phyloP scores from a whole-genome alignment of 2,113 vertebrate species.

The Dipodomys ordii region DNA sequence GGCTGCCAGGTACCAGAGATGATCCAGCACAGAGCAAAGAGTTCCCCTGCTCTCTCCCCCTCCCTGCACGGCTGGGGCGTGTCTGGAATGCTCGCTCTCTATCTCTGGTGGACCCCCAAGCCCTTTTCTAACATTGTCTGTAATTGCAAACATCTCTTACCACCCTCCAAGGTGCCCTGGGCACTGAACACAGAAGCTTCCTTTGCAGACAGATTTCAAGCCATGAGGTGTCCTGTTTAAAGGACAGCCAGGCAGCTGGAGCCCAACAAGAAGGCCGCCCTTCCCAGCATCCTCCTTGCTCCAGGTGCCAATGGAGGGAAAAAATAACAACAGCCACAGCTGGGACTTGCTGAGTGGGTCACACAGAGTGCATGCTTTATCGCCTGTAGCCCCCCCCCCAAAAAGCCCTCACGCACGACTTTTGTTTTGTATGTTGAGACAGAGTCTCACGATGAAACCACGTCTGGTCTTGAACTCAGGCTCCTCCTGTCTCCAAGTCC shows the following conservation, averaged over 20 bases:
- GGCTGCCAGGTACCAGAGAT: not conserved
- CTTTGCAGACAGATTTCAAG: not conserved
- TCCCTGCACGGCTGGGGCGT: not conserved
- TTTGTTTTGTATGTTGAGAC: not conserved
- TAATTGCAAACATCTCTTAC: not conserved
- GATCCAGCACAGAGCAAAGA: not conserved
- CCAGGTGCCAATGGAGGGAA: not conserved
- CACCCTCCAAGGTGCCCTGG: rapidly evolving
- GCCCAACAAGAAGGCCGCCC: not conserved
- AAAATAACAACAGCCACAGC: rapidly evolving
- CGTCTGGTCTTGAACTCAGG: not conserved
- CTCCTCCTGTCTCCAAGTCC: not conserved
- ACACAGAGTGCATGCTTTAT: rapidly evolving
- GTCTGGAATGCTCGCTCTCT: not conserved
- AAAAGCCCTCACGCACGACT: not conserved
- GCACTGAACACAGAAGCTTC: not conserved
- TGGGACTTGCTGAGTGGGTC: not conserved
- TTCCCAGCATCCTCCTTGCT: not conserved
- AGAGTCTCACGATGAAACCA: not conserved
- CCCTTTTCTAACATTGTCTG: not conserved
- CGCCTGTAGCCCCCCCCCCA: not conserved
- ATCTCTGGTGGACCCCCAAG: not conserved
- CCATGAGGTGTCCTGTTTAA: not conserved
- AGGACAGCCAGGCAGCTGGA: not conserved
- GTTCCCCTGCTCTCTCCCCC: rapidly evolving